These are phyloP conservation scores for Drosophila ficusphila DNA, from an alignment of 1,140 invertebrate species.

Conservation along the genomic window DNA sequence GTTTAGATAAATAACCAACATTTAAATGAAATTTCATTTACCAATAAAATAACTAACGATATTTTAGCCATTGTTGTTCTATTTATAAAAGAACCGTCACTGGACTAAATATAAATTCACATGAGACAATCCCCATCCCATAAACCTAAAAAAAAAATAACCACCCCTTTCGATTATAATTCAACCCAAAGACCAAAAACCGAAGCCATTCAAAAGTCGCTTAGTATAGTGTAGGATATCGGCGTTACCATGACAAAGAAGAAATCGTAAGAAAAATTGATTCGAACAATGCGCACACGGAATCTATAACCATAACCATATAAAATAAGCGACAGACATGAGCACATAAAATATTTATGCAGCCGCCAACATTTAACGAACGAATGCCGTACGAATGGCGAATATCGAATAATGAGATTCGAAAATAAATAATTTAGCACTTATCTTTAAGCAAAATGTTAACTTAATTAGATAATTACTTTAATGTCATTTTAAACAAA, in stretches of 20 bases:
- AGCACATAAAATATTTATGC: slow-evolving; percentile 37
- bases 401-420: slow-evolving; percentile 57
- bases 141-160: background rate
- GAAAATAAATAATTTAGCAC: slow-evolving; percentile 81
- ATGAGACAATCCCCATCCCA: background rate
- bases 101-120: background rate
- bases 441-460: slow-evolving; percentile 83
- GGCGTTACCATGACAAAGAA: slow-evolving; percentile 35
- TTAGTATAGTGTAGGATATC: slow-evolving; percentile 9
- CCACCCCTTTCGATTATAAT: background rate
- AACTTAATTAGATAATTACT: slow-evolving; percentile 83
- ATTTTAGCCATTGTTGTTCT: too few relatives aligned
- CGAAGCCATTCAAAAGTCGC: slow-evolving; percentile 26
- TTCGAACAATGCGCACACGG: slow-evolving; percentile 46
- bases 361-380: background rate
- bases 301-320: slow-evolving; percentile 42
- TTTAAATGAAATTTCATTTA: too few relatives aligned
- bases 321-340: slow-evolving; percentile 37
- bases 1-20: too few relatives aligned
- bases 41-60: too few relatives aligned
- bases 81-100: background rate
- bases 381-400: slow-evolving; percentile 20
- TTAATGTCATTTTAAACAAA: slow-evolving; percentile 80
- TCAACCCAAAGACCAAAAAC: background rate
- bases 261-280: slow-evolving; percentile 39